phyloP scores from a whole-genome alignment of 2,888 invertebrate species.

The Crocallis elinguaria region DNA sequence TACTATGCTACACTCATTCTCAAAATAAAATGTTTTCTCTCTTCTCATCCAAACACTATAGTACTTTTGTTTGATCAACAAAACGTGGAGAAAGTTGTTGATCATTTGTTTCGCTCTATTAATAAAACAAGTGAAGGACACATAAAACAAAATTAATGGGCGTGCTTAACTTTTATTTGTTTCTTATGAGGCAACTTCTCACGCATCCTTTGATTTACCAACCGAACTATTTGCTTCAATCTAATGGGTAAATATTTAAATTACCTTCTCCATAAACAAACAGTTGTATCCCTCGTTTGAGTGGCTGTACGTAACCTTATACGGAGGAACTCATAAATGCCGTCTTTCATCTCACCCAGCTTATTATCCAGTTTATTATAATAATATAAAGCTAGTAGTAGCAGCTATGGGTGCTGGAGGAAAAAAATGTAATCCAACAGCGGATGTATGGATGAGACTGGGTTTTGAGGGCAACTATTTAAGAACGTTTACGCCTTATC shows the following conservation, averaged over 20 bases:
- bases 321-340: conserved; percentile 67
- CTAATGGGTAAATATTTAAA: conserved; percentile 66
- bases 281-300: conserved; percentile 50
- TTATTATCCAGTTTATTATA: conserved; percentile 59
- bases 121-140: conserved; percentile 11
- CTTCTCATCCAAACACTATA: no score
- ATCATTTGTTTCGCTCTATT: conserved; percentile 14
- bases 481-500: no score
- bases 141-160: conserved; percentile 20
- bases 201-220: conserved; percentile 46
- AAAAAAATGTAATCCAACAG: conserved; percentile 53
- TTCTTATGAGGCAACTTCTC: conserved; percentile 44
- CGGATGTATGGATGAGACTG: conserved; percentile 58
- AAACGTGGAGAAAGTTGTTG: not conserved
- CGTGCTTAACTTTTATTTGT: conserved; percentile 36
- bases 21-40: conserved; percentile 1
- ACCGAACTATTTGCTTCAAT: conserved; percentile 48
- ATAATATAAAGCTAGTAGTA: conserved; percentile 30
- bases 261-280: conserved; percentile 66
- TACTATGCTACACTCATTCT: conserved; percentile 3
- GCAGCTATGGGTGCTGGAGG: conserved; percentile 51
- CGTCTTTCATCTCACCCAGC: conserved; percentile 75
- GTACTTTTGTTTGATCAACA: no score
- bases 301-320: conserved; percentile 66
- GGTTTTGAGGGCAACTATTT: conserved; percentile 56